These are phyloP conservation scores for Ditylenchus weischeri DNA, from an alignment of 2,888 invertebrate species.

Conservation along the genomic window DNA sequence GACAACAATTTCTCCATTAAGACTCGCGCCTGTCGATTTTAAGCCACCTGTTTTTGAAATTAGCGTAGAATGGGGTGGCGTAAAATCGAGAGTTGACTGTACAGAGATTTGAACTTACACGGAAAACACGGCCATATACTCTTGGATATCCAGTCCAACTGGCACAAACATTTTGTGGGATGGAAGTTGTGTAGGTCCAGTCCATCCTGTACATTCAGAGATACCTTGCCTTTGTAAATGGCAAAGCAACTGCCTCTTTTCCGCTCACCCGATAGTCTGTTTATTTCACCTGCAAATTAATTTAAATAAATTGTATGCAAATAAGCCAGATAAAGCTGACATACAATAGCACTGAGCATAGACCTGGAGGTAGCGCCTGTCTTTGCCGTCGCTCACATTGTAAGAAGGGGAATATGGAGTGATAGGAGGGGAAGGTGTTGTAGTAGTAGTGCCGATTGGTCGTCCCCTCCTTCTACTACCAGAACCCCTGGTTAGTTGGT, in stretches of 20 bases:
- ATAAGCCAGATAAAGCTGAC: no score
- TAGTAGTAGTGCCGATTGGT: no score
- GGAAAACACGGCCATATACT: constrained; percentile 58
- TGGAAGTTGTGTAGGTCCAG: constrained; percentile 40
- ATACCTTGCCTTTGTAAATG: constrained; percentile 40
- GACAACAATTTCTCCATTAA: no score
- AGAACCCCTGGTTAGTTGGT: constrained; percentile 12
- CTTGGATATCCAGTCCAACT: constrained; percentile 51
- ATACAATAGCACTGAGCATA: constrained; percentile 48
- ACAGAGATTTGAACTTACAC: constrained; percentile 37
- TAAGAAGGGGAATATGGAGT: no score
- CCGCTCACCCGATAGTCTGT: constrained; percentile 49
- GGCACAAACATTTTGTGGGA: constrained; percentile 51
- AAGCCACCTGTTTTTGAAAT: no score
- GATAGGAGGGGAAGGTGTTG: no score
- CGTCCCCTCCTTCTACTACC: no score
- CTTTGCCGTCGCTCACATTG: background rate
- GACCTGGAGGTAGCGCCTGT: constrained; percentile 10
- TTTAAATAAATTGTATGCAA: no score
- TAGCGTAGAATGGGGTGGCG: no score
- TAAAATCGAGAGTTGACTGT: no score
- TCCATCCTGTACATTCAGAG: constrained; percentile 17
- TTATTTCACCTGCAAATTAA: constrained; percentile 37
- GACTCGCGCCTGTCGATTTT: no score
- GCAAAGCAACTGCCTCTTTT: constrained; percentile 51